phyloP scores from a whole-genome alignment of 2,797 vertebrate genomes.

The Rousettus madagascariensis region DNA sequence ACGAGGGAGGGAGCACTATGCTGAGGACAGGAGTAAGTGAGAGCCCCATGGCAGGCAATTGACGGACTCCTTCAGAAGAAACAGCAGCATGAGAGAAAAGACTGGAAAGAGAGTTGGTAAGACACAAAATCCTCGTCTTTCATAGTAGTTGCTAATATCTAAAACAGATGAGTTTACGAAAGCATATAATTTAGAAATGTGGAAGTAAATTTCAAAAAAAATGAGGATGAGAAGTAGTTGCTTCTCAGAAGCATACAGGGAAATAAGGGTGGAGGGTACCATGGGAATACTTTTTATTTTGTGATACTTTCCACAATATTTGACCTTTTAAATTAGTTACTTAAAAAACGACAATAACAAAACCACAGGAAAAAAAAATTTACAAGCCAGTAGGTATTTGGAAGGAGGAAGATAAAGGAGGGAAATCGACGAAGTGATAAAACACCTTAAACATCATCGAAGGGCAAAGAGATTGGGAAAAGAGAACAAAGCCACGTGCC shows the following conservation, averaged over 20 bases:
- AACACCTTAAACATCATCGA: background rate
- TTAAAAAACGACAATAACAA: background rate
- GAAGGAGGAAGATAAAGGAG: background rate
- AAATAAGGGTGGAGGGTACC: background rate
- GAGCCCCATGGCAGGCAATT: background rate
- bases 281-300: background rate
- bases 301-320: background rate
- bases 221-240: background rate
- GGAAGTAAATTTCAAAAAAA: background rate
- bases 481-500: background rate
- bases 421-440: background rate
- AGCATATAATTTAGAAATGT: background rate
- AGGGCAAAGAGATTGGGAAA: background rate
- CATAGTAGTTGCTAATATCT: background rate
- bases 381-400: background rate
- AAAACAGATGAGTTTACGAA: background rate
- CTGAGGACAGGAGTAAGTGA: background rate
- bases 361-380: background rate
- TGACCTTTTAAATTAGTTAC: background rate
- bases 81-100: background rate
- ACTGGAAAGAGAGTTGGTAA: background rate
- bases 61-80: background rate
- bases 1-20: background rate
- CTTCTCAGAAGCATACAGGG: background rate
- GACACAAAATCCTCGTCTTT: background rate